Percentiles rank a stretch among this genome's conserved stretches.
These are phyloP conservation scores for Pipa parva DNA, from an alignment of 2,113 vertebrate genomes.

Conservation along the genomic window DNA sequence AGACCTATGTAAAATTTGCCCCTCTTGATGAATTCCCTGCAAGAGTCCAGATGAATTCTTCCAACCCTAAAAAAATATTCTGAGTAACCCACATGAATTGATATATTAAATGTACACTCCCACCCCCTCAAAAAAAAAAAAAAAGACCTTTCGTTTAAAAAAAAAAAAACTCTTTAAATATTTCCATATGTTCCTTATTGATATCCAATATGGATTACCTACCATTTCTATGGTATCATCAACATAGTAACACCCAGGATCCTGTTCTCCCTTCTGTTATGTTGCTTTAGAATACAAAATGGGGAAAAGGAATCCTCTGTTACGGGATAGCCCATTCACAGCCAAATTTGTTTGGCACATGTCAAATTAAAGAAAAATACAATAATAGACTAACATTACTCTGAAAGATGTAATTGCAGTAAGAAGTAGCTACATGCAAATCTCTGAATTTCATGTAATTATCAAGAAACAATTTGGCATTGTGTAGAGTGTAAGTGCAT, in stretches of 20 bases:
- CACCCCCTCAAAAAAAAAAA: conserved; percentile 53
- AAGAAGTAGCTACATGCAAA: conserved; percentile 38
- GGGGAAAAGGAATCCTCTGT: conserved; percentile 40
- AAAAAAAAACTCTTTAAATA: conserved; percentile 70
- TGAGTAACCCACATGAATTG: conserved; percentile 60
- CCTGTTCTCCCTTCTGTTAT: conserved; percentile 31
- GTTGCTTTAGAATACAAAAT: conserved; percentile 6
- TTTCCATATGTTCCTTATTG: conserved; percentile 69
- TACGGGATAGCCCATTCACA: conserved; percentile 50
- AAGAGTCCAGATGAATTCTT: conserved; percentile 32
- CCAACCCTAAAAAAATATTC: conserved; percentile 46
- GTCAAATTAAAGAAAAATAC: conserved; percentile 40
- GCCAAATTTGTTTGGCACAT: conserved; percentile 52
- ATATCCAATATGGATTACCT: conserved; percentile 99
- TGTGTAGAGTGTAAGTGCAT: no score
- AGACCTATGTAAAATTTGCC: no score
- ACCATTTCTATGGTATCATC: conserved; percentile 65
- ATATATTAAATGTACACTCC: conserved; percentile 68
- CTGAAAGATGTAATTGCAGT: conserved; percentile 46
- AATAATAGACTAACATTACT: no score
- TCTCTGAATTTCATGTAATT: conserved; percentile 29
- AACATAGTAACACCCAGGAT: conserved; percentile 54
- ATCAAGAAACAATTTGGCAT: no score
- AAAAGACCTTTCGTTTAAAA: conserved; percentile 62
- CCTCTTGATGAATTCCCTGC: no score